Conservation (phyloP, 2,797 vertebrate species). For the Spinibarbus caldwelli region DNA sequence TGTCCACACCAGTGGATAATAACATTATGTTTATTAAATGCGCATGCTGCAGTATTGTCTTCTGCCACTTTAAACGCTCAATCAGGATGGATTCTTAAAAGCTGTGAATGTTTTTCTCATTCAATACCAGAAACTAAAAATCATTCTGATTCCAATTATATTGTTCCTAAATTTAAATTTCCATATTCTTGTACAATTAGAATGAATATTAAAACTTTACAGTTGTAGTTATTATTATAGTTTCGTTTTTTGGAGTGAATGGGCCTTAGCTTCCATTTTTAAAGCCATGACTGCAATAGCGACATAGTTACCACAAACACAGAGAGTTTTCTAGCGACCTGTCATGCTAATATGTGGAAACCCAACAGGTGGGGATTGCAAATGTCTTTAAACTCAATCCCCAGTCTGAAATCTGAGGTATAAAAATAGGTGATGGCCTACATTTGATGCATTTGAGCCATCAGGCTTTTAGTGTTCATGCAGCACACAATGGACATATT, state of each 20-base stretch:
- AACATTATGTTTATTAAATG: background rate
- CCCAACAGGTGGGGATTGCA: constrained; percentile 68
- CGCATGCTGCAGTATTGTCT: no score
- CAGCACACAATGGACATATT: no score
- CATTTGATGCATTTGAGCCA: constrained; percentile 46
- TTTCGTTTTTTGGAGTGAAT: background rate
- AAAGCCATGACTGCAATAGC: background rate
- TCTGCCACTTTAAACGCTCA: background rate
- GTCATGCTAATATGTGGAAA: constrained; percentile 27
- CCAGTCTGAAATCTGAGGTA: constrained; percentile 53
- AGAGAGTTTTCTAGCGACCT: background rate
- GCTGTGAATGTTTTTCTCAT: background rate
- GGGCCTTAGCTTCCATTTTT: background rate
- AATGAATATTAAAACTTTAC: background rate
- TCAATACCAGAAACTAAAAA: background rate
- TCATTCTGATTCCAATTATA: background rate
- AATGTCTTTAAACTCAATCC: constrained; percentile 63
- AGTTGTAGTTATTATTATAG: background rate
- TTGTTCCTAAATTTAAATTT: background rate
- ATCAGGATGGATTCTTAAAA: background rate
- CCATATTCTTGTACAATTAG: background rate
- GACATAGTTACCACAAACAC: background rate
- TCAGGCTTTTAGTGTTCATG: background rate
- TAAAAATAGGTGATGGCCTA: constrained; percentile 56
- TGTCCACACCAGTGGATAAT: background rate